phyloP scores from a whole-genome alignment of 2,888 invertebrate species.

The Lasioglossum lativentre region DNA sequence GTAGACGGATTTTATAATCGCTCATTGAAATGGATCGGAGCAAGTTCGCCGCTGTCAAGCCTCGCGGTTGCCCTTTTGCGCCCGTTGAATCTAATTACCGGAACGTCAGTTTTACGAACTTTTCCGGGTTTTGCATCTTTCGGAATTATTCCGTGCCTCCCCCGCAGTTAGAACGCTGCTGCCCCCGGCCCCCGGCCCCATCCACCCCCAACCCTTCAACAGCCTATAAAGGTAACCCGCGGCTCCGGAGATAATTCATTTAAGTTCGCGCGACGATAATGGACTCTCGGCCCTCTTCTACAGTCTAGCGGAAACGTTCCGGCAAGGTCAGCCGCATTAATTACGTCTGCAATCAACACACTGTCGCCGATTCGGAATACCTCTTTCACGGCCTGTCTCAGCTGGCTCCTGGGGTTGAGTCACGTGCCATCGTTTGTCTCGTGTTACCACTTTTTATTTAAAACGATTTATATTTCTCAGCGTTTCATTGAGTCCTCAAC shows the following conservation, averaged over 20 bases:
- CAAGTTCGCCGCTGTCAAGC: constrained; percentile 58
- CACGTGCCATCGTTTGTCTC: not conserved
- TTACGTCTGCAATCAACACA: not conserved
- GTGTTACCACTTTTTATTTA: not conserved
- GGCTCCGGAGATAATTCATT: constrained; percentile 52
- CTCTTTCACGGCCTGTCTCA: not conserved
- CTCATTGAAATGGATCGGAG: constrained; percentile 64
- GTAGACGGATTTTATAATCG: constrained; percentile 70
- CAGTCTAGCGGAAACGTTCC: constrained; percentile 24
- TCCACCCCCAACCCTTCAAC: constrained; percentile 10
- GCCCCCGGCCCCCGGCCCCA: not conserved
- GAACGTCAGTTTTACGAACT: constrained; percentile 69
- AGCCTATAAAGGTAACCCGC: constrained; percentile 39
- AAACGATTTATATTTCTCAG: not conserved
- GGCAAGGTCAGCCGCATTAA: constrained; percentile 13
- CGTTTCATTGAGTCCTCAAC: not conserved
- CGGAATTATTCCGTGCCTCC: constrained; percentile 47
- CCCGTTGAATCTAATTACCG: constrained; percentile 70
- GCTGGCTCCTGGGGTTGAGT: not conserved
- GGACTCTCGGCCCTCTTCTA: constrained; percentile 27
- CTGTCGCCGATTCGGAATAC: not conserved
- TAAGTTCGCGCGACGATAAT: constrained; percentile 49
- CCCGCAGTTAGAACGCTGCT: not conserved
- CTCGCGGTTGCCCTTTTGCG: constrained; percentile 58
- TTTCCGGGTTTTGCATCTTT: constrained; percentile 63